phyloP scores from a whole-genome alignment of 2,888 invertebrate genomes.

The Drosophila koepferae region DNA sequence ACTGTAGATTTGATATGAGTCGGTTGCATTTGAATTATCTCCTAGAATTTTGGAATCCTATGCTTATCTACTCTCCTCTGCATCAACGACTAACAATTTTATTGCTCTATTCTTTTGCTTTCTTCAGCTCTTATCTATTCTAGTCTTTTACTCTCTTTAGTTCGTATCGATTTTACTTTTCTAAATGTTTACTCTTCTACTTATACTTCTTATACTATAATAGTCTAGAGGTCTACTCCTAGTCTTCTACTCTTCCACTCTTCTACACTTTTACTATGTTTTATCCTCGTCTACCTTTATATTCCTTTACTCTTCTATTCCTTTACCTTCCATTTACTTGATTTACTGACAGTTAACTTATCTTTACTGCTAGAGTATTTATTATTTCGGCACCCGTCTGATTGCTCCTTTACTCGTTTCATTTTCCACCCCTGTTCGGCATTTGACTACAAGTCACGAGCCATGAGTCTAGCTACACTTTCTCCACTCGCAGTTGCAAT shows the following conservation, averaged over 20 bases:
- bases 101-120: no score
- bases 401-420: not conserved
- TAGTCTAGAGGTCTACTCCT: no score
- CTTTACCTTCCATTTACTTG: not conserved
- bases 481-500: slow-evolving; percentile 47
- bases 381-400: not conserved
- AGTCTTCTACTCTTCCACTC: no score
- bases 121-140: not conserved
- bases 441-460: slow-evolving; percentile 6
- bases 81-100: no score
- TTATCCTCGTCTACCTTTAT: no score
- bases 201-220: no score
- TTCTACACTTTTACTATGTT: no score
- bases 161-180: no score
- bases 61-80: no score
- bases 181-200: no score
- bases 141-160: not conserved
- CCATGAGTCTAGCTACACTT: slow-evolving; percentile 56
- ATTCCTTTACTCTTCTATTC: not conserved
- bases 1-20: not conserved
- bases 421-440: not conserved
- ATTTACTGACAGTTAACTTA: not conserved
- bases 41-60: no score
- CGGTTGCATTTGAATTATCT: no score
- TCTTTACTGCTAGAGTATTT: not conserved